Conservation (phyloP, 92 coral and sea anemone species). For the Porites lobata region DNA sequence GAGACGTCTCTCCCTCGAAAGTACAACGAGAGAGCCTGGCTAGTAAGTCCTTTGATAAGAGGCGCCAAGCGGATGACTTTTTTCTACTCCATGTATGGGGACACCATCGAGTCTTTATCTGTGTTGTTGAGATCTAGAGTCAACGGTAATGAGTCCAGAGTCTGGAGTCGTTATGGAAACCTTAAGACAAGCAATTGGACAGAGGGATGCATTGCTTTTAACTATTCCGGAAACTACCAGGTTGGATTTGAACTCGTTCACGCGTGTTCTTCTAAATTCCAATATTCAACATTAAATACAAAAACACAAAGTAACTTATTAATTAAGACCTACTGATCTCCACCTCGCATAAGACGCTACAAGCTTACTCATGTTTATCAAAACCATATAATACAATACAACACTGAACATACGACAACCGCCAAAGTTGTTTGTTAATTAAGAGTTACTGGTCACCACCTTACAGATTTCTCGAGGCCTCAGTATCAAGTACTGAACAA, state of each 20-base stretch:
- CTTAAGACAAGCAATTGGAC: constrained; percentile 13
- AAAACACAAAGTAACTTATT: too few species aligned
- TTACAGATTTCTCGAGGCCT: too few species aligned
- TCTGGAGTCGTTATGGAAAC: constrained; percentile 29
- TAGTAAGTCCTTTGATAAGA: constrained; percentile 41
- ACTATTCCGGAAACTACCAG: constrained; percentile 15
- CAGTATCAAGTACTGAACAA: too few species aligned
- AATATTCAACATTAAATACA: too few species aligned
- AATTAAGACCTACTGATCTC: too few species aligned
- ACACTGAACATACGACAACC: too few species aligned
- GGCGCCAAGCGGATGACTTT: constrained; percentile 37
- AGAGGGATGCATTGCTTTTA: constrained; percentile 11
- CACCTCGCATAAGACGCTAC: too few species aligned
- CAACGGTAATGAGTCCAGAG: constrained; percentile 11
- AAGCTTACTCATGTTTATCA: too few species aligned
- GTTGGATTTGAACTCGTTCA: not conserved
- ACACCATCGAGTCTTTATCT: constrained; percentile 22
- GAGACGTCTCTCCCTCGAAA: constrained; percentile 31
- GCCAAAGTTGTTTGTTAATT: too few species aligned
- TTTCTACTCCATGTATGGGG: constrained; percentile 43
- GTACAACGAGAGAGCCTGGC: constrained; percentile 31
- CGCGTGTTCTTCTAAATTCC: too few species aligned
- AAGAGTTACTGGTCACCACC: too few species aligned
- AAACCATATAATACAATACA: too few species aligned
- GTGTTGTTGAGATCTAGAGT: not conserved